Conservation (phyloP, 2,797 vertebrate species). For the Apogon talboti region DNA sequence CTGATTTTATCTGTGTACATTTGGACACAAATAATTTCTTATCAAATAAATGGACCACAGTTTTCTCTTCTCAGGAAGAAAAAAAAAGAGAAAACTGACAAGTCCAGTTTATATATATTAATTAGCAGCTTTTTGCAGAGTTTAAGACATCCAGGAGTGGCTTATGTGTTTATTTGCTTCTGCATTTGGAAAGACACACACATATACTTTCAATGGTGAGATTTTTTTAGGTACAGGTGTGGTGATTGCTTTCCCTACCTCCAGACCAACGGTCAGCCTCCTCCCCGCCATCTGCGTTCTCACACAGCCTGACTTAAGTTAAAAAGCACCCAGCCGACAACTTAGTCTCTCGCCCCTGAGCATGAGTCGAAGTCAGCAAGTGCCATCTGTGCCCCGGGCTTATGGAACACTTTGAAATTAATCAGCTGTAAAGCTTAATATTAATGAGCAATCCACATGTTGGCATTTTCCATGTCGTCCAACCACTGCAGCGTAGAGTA, state of each 20-base stretch:
- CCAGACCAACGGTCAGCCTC: conserved; percentile 25
- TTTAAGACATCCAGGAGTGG: conserved; percentile 16
- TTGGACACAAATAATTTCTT: conserved; percentile 41
- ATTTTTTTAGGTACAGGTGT: conserved; percentile 39
- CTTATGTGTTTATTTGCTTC: conserved; percentile 10
- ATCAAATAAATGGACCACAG: conserved; percentile 18
- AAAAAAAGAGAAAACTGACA: too few relatives aligned
- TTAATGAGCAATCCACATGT: conserved; percentile 46
- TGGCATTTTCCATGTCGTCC: conserved; percentile 24
- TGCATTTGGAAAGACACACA: conserved; percentile 6
- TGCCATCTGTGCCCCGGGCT: conserved; percentile 52
- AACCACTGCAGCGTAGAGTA: conserved; percentile 12
- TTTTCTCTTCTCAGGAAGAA: neutral
- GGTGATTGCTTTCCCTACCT: conserved; percentile 16
- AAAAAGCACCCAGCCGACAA: conserved; percentile 28
- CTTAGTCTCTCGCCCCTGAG: conserved; percentile 24
- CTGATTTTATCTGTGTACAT: conserved; percentile 49
- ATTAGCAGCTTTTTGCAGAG: conserved; percentile 26
- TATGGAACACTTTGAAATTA: conserved; percentile 58
- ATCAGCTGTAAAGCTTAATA: conserved; percentile 54
- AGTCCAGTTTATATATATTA: conserved; percentile 13
- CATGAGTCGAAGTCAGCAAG: conserved; percentile 32
- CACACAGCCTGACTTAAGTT: conserved; percentile 28
- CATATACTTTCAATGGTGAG: conserved; percentile 14
- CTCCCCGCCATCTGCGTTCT: conserved; percentile 14